Evolutionary conservation across 2,113 vertebrate genomes (phyloP).

Genomic region (Brachionichthys hirsutus): DNA sequence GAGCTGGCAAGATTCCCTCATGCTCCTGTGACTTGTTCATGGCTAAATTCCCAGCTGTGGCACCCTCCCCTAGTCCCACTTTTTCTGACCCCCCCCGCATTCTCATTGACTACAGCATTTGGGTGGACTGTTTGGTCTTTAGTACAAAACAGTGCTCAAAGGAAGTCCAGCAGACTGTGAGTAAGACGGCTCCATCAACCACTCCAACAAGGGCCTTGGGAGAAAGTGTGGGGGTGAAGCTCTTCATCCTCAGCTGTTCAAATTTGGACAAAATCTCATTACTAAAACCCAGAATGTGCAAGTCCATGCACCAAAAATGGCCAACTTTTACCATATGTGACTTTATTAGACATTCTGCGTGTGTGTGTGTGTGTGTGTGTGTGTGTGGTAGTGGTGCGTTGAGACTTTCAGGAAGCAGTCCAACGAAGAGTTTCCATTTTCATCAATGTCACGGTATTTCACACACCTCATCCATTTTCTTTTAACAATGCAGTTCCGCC

Average conservation of each 20-base stretch:
- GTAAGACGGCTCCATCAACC: slow-evolving; percentile 59
- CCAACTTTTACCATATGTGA: slow-evolving; percentile 14
- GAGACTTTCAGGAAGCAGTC: slow-evolving; percentile 48
- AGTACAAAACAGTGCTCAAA: slow-evolving; percentile 35
- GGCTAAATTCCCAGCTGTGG: slow-evolving; percentile 36
- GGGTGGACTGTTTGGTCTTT: slow-evolving; percentile 13
- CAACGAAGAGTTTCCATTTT: slow-evolving; percentile 72
- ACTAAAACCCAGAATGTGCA: slow-evolving; percentile 15
- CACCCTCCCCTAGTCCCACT: slow-evolving; percentile 29
- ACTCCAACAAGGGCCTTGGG: slow-evolving; percentile 19
- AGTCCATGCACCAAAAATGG: slow-evolving; percentile 27
- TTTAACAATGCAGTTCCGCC: slow-evolving; percentile 45
- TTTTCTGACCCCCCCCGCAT: not conserved
- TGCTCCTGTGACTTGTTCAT: slow-evolving; percentile 5
- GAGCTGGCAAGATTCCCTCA: slow-evolving; percentile 8
- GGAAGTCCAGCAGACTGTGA: slow-evolving; percentile 71
- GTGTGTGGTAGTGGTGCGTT: slow-evolving; percentile 52
- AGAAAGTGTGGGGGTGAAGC: slow-evolving; percentile 45
- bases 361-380: slow-evolving; percentile 40
- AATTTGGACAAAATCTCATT: slow-evolving; percentile 20
- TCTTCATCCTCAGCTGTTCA: slow-evolving; percentile 27
- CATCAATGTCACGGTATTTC: slow-evolving; percentile 61
- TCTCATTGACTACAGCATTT: slow-evolving; percentile 17
- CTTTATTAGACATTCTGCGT: slow-evolving; percentile 48
- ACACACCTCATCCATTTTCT: slow-evolving; percentile 62